phyloP scores from a whole-genome alignment of 2,113 vertebrate genomes.

The Hystrix cristata region DNA sequence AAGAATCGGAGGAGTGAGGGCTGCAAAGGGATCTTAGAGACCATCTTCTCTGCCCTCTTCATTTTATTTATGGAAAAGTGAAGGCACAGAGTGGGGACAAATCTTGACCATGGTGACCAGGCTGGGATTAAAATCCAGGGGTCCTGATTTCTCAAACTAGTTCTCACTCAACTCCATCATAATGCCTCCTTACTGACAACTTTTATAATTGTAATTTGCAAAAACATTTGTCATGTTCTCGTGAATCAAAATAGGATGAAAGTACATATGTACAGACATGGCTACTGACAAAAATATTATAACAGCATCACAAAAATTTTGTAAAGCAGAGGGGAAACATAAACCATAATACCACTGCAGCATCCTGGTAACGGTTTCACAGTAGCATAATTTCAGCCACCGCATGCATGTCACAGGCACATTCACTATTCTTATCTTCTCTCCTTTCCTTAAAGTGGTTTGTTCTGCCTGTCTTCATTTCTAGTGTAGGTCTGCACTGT shows the following conservation, averaged over 20 bases:
- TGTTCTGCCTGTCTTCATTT: neutral
- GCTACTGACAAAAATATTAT: neutral
- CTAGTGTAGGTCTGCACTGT: neutral
- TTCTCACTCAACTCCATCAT: neutral
- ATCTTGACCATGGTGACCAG: neutral
- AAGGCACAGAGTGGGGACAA: neutral
- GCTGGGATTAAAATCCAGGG: conserved; percentile 25
- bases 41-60: neutral
- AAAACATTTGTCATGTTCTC: neutral
- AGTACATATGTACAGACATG: neutral
- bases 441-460: conserved; percentile 13
- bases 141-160: neutral
- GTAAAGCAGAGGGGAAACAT: neutral
- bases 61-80: conserved; percentile 11
- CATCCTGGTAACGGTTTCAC: neutral
- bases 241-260: neutral
- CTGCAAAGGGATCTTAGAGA: neutral
- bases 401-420: neutral
- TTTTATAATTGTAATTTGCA: conserved; percentile 30
- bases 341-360: neutral
- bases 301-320: neutral
- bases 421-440: neutral
- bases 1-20: neutral
- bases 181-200: conserved; percentile 2
- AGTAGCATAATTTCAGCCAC: neutral